Evolutionary conservation across 2,888 invertebrate genomes (phyloP).

Genomic region (Protodeltote pygarga): DNA sequence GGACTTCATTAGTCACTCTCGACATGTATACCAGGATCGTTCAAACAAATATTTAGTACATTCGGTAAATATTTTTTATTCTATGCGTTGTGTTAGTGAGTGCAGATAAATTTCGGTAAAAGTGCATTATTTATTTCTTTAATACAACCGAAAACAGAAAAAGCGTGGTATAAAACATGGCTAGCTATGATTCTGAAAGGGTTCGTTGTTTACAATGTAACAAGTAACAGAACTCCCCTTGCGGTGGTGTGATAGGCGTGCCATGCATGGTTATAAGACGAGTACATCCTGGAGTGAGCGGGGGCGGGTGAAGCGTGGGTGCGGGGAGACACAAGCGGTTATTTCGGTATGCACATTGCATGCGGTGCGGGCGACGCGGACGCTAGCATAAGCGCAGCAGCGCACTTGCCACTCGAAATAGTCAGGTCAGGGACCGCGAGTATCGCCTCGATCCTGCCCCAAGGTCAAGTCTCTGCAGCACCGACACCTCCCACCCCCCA

Average conservation of each 20-base stretch:
- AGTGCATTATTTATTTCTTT: slow-evolving; percentile 7
- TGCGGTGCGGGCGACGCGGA: slow-evolving; percentile 59
- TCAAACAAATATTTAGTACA: no score
- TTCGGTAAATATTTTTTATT: no score
- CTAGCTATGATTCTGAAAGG: slow-evolving; percentile 55
- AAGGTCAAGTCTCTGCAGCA: slow-evolving; percentile 83
- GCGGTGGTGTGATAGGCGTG: slow-evolving; percentile 68
- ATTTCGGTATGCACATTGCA: slow-evolving; percentile 87
- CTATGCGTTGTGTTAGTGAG: background rate
- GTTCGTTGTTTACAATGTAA: slow-evolving; percentile 64
- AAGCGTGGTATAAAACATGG: slow-evolving; percentile 35
- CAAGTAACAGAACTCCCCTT: slow-evolving; percentile 67
- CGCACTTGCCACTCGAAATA: slow-evolving; percentile 87
- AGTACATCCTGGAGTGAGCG: slow-evolving; percentile 71
- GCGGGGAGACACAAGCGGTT: slow-evolving; percentile 75
- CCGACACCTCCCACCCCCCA: slow-evolving; percentile 56
- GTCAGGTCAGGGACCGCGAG: slow-evolving; percentile 86
- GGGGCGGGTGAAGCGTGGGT: slow-evolving; percentile 56
- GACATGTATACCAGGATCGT: slow-evolving; percentile 19
- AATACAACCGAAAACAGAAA: slow-evolving; percentile 24
- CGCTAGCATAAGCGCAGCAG: slow-evolving; percentile 61
- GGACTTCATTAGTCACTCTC: slow-evolving; percentile 43
- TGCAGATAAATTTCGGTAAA: slow-evolving; percentile 6
- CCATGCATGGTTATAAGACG: slow-evolving; percentile 70
- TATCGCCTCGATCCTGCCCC: slow-evolving; percentile 84